Conservation (phyloP, 2,888 invertebrate species). For the Temnothorax rugatulus region DNA sequence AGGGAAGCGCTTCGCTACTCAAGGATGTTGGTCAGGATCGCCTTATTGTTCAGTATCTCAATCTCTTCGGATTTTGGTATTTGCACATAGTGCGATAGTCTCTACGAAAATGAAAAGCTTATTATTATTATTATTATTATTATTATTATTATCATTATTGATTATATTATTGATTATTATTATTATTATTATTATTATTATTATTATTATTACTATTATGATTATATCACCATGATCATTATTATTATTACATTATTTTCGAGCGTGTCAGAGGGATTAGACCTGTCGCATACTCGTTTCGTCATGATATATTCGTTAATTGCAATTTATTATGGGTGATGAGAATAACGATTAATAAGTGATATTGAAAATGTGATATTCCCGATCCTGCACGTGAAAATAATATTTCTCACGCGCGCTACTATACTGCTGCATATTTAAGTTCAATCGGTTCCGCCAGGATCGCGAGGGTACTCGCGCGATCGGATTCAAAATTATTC, state of each 20-base stretch:
- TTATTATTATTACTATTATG: not conserved
- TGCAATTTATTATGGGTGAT: constrained; percentile 1
- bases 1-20: constrained; percentile 49
- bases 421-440: constrained; percentile 7
- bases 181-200: too few species aligned
- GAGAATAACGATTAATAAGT: not conserved
- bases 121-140: not conserved
- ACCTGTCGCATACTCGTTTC: not conserved
- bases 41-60: constrained; percentile 53
- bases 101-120: not conserved
- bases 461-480: constrained; percentile 14
- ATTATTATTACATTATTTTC: constrained; percentile 28
- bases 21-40: constrained; percentile 64
- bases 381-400: not conserved
- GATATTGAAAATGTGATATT: not conserved
- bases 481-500: constrained; percentile 70
- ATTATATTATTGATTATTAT: not conserved
- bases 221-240: not conserved
- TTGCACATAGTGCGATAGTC: not conserved
- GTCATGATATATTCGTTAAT: constrained; percentile 33
- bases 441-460: constrained; percentile 42
- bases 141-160: not conserved
- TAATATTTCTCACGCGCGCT: constrained; percentile 3
- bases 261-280: not conserved
- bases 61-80: constrained; percentile 4